Evolutionary conservation across 2,113 vertebrate species (phyloP).

Genomic region (Promerops cafer): DNA sequence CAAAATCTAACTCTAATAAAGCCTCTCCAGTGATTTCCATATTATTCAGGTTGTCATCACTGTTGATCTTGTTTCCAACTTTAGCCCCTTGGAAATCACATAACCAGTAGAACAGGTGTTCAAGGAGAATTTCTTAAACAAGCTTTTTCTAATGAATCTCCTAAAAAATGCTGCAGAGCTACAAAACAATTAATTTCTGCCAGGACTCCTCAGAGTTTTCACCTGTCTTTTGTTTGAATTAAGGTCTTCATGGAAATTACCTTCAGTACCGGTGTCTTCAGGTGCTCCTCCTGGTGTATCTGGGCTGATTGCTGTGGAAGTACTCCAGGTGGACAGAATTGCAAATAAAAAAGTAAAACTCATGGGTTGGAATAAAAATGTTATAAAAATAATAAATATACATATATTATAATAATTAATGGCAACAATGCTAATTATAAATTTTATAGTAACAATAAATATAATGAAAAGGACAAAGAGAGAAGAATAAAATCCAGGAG

Average conservation of each 20-base stretch:
- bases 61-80: not conserved
- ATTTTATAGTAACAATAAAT: not conserved
- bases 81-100: not conserved
- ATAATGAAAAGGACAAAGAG: not conserved
- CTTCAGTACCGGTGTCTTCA: not conserved
- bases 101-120: not conserved
- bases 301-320: not conserved
- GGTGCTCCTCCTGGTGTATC: not conserved
- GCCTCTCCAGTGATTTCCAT: not conserved
- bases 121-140: not conserved
- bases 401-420: not conserved
- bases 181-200: not conserved
- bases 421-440: not conserved
- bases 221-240: not conserved
- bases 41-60: not conserved
- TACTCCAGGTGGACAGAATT: not conserved
- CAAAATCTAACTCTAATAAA: not conserved
- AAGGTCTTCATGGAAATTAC: not conserved
- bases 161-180: not conserved
- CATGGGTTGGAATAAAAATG: not conserved
- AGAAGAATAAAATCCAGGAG: not conserved
- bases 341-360: not conserved
- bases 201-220: not conserved
- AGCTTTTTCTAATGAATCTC: not conserved
- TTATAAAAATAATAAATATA: not conserved